These are phyloP conservation scores for Cercocebus atys DNA, from an alignment of 2,113 vertebrate genomes.

Conservation along the genomic window DNA sequence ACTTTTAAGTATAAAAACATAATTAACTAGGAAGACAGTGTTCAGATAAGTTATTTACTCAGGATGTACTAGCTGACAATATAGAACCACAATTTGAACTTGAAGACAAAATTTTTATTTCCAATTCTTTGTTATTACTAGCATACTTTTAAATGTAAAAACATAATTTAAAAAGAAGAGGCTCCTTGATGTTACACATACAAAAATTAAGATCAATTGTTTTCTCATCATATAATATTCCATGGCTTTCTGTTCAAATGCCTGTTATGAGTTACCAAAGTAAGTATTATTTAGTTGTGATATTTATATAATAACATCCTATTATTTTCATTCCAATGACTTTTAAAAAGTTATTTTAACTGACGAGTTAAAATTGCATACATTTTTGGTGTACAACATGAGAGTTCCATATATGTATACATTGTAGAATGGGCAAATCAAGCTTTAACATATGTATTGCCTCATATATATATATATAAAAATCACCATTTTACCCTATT, in stretches of 20 bases:
- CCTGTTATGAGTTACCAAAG: conserved; percentile 67
- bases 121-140: not conserved
- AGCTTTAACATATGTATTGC: not conserved
- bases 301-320: conserved; percentile 48
- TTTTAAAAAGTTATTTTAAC: not conserved
- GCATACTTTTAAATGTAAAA: not conserved
- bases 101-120: not conserved
- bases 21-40: not conserved
- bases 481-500: not conserved
- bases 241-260: conserved; percentile 71
- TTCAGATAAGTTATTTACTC: not conserved
- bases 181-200: conserved; percentile 49
- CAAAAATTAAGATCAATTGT: conserved; percentile 77
- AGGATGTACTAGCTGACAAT: not conserved
- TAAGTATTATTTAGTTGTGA: conserved; percentile 48
- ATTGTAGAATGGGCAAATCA: not conserved
- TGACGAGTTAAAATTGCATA: not conserved
- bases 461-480: not conserved
- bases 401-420: not conserved
- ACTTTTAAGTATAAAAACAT: not conserved
- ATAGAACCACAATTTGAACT: not conserved
- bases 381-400: not conserved
- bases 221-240: conserved; percentile 54
- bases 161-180: conserved; percentile 62
- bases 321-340: conserved; percentile 56